A percentile compares a stretch with the other conserved stretches of the same genome.
Evolutionary conservation across 2,888 invertebrate genomes (phyloP).

Genomic region (Brassicogethes aeneus): DNA sequence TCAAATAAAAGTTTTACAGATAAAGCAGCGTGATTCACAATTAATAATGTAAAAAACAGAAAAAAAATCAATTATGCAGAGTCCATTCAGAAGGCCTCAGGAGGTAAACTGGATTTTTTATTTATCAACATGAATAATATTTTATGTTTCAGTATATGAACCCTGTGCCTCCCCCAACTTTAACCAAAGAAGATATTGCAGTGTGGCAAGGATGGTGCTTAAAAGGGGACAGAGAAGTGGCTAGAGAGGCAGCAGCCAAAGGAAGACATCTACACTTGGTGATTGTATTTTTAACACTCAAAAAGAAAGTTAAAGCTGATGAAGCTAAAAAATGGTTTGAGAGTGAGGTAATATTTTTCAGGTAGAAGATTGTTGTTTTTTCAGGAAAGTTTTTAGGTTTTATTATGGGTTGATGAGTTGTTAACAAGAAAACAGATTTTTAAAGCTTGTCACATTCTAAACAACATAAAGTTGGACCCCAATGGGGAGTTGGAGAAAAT

Average conservation of each 20-base stretch:
- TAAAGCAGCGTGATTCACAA: not conserved
- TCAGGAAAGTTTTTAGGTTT: constrained; percentile 41
- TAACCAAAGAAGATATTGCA: constrained; percentile 31
- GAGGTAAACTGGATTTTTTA: too few species aligned
- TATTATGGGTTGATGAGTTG: constrained; percentile 54
- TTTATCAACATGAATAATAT: too few species aligned
- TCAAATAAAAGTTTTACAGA: not conserved
- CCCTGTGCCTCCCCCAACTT: constrained; percentile 26
- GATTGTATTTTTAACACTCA: constrained; percentile 47
- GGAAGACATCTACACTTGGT: constrained; percentile 54
- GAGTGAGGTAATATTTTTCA: constrained; percentile 52
- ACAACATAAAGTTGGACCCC: constrained; percentile 53
- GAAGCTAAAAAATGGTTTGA: constrained; percentile 49
- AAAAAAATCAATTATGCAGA: too few species aligned
- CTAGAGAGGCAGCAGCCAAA: constrained; percentile 59
- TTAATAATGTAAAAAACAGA: too few species aligned
- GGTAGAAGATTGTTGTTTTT: too few species aligned
- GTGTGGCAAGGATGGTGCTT: constrained; percentile 59
- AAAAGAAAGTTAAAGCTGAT: constrained; percentile 46
- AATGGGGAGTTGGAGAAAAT: constrained; percentile 48
- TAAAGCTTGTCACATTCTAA: constrained; percentile 54
- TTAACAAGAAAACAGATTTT: constrained; percentile 54
- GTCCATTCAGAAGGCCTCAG: too few species aligned
- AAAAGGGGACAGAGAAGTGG: constrained; percentile 54
- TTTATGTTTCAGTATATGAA: constrained; percentile 5